phyloP scores from a whole-genome alignment of 2,797 vertebrate species.

The Xenops minutus region DNA sequence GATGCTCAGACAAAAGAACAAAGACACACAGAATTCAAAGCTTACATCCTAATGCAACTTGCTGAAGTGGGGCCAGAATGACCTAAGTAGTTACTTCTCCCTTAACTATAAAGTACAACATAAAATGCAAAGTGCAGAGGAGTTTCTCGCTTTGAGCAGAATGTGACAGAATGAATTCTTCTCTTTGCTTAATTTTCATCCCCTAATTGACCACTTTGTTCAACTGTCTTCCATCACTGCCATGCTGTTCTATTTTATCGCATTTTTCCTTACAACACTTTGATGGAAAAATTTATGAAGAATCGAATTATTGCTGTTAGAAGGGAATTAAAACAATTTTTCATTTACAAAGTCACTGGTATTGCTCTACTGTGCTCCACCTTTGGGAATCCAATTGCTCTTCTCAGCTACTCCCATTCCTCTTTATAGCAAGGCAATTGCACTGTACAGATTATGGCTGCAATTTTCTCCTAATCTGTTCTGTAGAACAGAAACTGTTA shows the following conservation, averaged over 20 bases:
- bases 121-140: constrained; percentile 14
- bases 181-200: constrained; percentile 48
- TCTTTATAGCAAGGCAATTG: constrained; percentile 77
- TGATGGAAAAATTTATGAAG: constrained; percentile 86
- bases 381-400: constrained; percentile 78
- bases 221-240: constrained; percentile 49
- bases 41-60: background rate
- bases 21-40: background rate
- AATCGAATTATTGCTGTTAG: constrained; percentile 84
- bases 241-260: constrained; percentile 61
- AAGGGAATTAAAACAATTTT: constrained; percentile 87
- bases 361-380: constrained; percentile 79
- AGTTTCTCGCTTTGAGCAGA: constrained; percentile 8
- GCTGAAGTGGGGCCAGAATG: background rate
- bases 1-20: background rate
- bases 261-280: constrained; percentile 74
- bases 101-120: background rate
- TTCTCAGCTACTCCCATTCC: constrained; percentile 76
- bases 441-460: constrained; percentile 80
- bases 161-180: constrained; percentile 12
- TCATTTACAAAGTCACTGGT: constrained; percentile 81
- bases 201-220: constrained; percentile 64
- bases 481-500: constrained; percentile 74
- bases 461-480: constrained; percentile 83
- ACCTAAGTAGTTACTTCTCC: background rate